Conservation (phyloP, 2,888 invertebrate species). For the Schizaphis graminum region DNA sequence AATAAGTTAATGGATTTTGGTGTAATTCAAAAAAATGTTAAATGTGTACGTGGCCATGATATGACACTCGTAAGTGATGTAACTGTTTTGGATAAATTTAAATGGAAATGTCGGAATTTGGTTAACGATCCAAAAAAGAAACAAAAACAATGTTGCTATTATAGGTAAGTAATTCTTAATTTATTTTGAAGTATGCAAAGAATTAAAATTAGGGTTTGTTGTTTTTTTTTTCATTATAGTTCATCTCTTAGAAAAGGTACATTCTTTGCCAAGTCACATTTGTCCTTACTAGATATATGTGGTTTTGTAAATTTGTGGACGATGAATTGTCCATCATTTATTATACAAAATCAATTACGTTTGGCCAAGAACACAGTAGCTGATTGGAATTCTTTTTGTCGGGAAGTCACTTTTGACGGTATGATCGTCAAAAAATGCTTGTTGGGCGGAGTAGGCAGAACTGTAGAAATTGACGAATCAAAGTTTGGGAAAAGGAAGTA, state of each 20-base stretch:
- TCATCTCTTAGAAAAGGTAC: background rate
- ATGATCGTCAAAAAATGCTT: background rate
- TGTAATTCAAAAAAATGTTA: background rate
- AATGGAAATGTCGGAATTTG: background rate
- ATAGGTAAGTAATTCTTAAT: background rate
- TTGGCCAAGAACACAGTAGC: background rate
- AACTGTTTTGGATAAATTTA: background rate
- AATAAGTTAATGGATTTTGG: background rate
- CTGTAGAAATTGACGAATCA: no score
- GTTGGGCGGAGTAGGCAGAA: background rate
- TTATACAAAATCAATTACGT: background rate
- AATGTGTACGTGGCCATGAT: background rate
- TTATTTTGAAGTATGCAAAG: background rate
- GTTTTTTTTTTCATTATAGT: background rate
- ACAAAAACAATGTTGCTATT: background rate
- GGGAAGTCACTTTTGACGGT: background rate
- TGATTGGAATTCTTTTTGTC: slow-evolving; percentile 3
- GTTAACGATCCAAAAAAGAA: background rate
- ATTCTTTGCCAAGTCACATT: background rate
- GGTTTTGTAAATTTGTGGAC: background rate
- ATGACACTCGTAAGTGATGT: background rate
- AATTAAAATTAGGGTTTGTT: background rate
- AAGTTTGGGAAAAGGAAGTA: background rate
- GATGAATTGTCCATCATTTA: background rate
- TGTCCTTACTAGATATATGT: background rate